Base-by-base conservation (phyloP, 2,888 invertebrate genomes). In the Apamea epomidion region DNA sequence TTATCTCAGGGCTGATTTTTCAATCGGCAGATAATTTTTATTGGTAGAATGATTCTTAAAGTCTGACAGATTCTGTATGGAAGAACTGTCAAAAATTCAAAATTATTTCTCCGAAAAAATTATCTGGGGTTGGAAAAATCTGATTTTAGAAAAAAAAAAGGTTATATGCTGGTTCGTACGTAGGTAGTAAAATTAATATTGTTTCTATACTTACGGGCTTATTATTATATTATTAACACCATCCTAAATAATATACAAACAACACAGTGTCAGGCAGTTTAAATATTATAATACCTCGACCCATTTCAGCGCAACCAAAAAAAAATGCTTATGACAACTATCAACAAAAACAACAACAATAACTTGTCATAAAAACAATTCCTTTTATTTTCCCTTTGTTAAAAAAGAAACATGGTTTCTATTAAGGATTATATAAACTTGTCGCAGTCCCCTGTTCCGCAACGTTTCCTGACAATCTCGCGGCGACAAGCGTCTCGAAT, bases 401-500 rank as follows among this genome's bases (percentile, higher is more conserved):
- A 82, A 84, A 82, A 84, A 87, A 85, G 84, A 80, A 85, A 83
- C 78, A 81, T 85, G 73, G 79, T 91, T 94, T 93, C 92, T 92
- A 91, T 93, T 92, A 92, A 89, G 92, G 93, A 92, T 94, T 94
- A 93, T 90, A 91, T 89, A 89, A 91, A 91, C 88, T 91, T 91
- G 87, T 90, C 84, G 81, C 87, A 80, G 68, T 68, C 89, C 90
- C 90, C 82, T 79, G 82, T 67, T 84, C 67, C 76, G 77, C 83
- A 81, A 89, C 91, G 90, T 89, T 93, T 93, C 92, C 92, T 92
- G 93, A 93, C 95, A 94, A 93, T 94, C 93, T 90, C 90, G 90
- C 87, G 88, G 84, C 91, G 97, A 97, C 96, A 96, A 95, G 94
- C 97, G 95, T 96, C 93, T 94, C 97, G 93, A 96, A 97, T 97